Percentiles rank a stretch among this genome's conserved stretches.
Conservation (phyloP, 1,140 invertebrate species). For the Ladona fulva region DNA sequence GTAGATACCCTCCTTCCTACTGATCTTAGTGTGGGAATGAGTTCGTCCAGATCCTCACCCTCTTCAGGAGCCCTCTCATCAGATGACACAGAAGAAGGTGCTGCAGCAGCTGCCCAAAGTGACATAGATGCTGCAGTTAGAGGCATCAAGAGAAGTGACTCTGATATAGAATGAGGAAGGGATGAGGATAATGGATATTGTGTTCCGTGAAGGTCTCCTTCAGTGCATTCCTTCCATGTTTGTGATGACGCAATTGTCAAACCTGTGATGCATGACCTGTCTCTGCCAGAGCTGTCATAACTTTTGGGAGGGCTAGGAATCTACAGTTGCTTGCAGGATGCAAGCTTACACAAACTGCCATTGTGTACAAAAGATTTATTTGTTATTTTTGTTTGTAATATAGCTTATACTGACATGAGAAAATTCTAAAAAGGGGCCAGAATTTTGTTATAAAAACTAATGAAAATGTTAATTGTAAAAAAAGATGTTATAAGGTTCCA, state of each 20-base stretch:
- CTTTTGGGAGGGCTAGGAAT: not conserved
- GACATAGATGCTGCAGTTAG: not conserved
- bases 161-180: not conserved
- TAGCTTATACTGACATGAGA: not conserved
- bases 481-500: not conserved
- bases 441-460: conserved; percentile 8
- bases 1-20: conserved; percentile 13
- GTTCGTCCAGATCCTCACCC: not conserved
- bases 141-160: not conserved
- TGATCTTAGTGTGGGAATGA: conserved; percentile 14
- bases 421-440: not conserved
- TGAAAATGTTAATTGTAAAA: conserved; percentile 3
- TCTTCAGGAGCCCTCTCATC: not conserved
- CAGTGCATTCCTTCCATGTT: not conserved
- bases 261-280: not conserved
- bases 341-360: not conserved
- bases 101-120: not conserved
- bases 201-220: not conserved
- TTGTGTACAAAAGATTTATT: conserved; percentile 5
- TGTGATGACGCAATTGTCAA: not conserved
- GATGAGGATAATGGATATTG: not conserved
- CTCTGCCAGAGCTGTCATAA: not conserved
- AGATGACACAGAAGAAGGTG: not conserved
- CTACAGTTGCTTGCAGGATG: not conserved
- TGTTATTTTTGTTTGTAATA: conserved; percentile 11